Base-by-base conservation (phyloP, 2,113 vertebrate species). In the Oplegnathus fasciatus region DNA sequence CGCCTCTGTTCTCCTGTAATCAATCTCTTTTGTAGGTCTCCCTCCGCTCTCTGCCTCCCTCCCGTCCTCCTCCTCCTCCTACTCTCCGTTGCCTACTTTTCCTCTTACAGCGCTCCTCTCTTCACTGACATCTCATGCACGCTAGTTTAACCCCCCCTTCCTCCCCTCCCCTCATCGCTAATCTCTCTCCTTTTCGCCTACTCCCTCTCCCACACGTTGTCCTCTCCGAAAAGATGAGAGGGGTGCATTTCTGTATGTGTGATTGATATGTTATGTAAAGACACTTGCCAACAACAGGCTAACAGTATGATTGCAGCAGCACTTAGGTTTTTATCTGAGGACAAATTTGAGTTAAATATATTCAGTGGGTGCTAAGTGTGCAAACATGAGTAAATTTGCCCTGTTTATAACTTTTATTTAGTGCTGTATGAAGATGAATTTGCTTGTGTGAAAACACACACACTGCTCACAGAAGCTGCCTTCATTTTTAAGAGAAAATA, bases 161-260 rank as follows among this genome's bases (percentile, higher is more conserved):
- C 66, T 5, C 78, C 69, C 61, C 61, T 42, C 61, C 89, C 88
- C 87, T 82, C 84, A 87, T 88, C 66, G 74, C 92, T 92, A 90
- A 94, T 94, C 92, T 94, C 88, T 91, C 91, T 89, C 87, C 80
- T 86, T 89, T 89, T 93, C 88, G 84, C 93, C 94, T 86, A 94
- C 91, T 68, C 82, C 78, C 8, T 87, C 94, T 92, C 94, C 95
- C 92, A 96, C 94, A 85, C 90, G 15, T 68, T 82, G 82, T 89
- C 88, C 84, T 91, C 90, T 92, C 92, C 78, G 79, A 88, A 93
- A 94, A 93, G 89, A 93, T 88, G 86, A 94, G 86, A 84, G 86
- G 84, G 88, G 90, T 75, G 70, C 83, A 74, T 90, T 91, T 89
- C 83, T 94, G 74, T 86, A 58, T 66, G 69, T 89, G 78, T 76